These are phyloP conservation scores for Mormyrops attenuatus DNA, from an alignment of 2,797 vertebrate species.

Conservation along the genomic window DNA sequence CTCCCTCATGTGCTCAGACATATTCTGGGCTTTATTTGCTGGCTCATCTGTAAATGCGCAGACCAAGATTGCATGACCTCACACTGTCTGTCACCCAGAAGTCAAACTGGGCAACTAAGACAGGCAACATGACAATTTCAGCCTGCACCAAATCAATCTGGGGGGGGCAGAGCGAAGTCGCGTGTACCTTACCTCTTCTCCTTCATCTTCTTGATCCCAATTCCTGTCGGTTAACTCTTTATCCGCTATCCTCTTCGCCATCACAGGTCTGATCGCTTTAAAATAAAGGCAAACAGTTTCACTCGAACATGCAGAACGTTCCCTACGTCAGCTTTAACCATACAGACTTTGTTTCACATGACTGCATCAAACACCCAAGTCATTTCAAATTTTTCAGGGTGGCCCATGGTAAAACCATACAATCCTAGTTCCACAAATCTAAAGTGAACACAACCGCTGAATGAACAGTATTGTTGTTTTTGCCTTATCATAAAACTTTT, in stretches of 20 bases:
- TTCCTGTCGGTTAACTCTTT: conserved; percentile 94
- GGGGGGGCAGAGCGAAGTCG: neutral
- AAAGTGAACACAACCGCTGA: neutral
- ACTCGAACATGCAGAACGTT: neutral
- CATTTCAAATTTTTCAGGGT: neutral
- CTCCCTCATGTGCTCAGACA: neutral
- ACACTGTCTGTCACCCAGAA: neutral
- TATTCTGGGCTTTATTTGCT: neutral
- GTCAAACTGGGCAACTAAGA: neutral
- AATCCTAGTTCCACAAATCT: neutral
- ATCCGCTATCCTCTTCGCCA: conserved; percentile 94
- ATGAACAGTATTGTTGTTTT: neutral
- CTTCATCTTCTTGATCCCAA: conserved; percentile 96
- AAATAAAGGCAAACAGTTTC: neutral
- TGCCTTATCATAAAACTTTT: neutral
- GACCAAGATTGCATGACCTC: neutral
- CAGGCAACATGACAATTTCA: neutral
- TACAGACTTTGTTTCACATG: neutral
- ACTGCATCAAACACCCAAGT: neutral
- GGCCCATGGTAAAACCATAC: neutral
- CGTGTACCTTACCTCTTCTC: conserved; percentile 75
- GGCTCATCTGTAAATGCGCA: neutral
- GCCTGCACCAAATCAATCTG: neutral
- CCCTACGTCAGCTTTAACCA: neutral
- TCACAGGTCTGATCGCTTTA: conserved; percentile 52